Base-by-base conservation (phyloP, 2,113 vertebrate species). In the Phycodurus eques region DNA sequence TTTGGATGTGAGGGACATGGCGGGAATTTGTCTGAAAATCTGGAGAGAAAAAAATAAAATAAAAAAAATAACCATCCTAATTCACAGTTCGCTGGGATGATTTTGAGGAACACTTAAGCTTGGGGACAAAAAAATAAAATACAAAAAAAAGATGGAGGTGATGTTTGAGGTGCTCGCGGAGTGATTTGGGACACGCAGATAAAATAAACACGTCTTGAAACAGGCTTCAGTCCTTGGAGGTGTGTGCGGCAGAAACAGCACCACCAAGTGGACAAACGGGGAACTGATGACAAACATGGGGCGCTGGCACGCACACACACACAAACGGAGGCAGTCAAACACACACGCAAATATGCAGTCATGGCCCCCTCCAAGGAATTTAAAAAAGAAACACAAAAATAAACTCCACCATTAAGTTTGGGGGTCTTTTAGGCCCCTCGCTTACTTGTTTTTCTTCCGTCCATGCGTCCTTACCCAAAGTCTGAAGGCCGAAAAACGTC, bases 321-420 rank as follows among this genome's bases (percentile, higher is more conserved):
- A 54, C 78, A 73, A 72, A 73, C 35, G 53, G 20, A 68, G 79
- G 64, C 73, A 61, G 59, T 15, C 33, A 70, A 73, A 72, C 33
- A 46, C 46, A 9, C 22, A 80, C 76, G 76, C 43, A 85, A 77
- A 73, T 75, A 83, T 83, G 74, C 75, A 73, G 88, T 75, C 39
- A 14, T 44, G 22, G 70, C 65, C 71, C 61, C 66, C 17, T 74
- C 76, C 62, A 68, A 83, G 20, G 42, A 71, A 80, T 61, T 82
- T 61, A 79, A 84, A 90, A 89, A 83, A 85, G 64, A 81, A 88
- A 87, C 79, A 82, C 77, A 89, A 88, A 90, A 92, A 90, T 77
- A 81, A 87, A 89, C 83, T 89, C 88, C 76, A 89, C 88, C 87
- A 85, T 77, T 83, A 85, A 84, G 80, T 80, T 82, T 79, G 82